phyloP scores from a whole-genome alignment of 2,888 invertebrate species.

The Poecilus cupreus region DNA sequence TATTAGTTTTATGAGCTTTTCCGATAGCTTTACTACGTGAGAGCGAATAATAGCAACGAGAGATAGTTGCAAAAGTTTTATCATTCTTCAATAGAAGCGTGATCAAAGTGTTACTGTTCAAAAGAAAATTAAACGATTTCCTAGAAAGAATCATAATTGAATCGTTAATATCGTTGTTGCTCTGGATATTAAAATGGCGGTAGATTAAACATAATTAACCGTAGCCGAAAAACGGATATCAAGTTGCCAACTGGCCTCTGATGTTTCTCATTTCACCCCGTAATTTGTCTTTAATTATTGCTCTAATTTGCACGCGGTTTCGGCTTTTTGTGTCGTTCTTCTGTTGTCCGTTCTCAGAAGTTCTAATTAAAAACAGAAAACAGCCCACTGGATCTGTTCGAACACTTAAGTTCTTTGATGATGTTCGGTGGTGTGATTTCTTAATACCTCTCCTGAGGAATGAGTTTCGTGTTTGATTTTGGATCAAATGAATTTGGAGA shows the following conservation, averaged over 20 bases:
- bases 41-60: too few species aligned
- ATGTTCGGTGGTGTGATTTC: slow-evolving; percentile 9
- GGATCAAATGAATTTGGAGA: background rate
- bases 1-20: slow-evolving; percentile 17
- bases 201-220: background rate
- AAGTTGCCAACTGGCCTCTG: background rate
- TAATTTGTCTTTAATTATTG: slow-evolving; percentile 38
- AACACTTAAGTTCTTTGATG: background rate
- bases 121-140: background rate
- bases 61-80: too few species aligned
- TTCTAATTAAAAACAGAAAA: slow-evolving; percentile 36
- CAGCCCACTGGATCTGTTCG: background rate
- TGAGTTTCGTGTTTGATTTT: background rate
- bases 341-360: slow-evolving; percentile 25
- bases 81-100: too few species aligned
- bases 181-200: slow-evolving; percentile 1
- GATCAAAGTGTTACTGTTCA: too few species aligned
- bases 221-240: background rate
- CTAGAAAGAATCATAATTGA: background rate
- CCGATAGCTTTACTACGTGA: background rate
- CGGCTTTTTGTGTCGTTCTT: slow-evolving; percentile 9
- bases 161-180: background rate
- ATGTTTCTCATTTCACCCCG: slow-evolving; percentile 5
- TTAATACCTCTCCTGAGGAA: background rate
- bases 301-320: slow-evolving; percentile 25